A percentile compares a stretch with the other conserved stretches of the same genome.
Conservation (phyloP, 2,888 invertebrate genomes). For the Ophion slaviceki region DNA sequence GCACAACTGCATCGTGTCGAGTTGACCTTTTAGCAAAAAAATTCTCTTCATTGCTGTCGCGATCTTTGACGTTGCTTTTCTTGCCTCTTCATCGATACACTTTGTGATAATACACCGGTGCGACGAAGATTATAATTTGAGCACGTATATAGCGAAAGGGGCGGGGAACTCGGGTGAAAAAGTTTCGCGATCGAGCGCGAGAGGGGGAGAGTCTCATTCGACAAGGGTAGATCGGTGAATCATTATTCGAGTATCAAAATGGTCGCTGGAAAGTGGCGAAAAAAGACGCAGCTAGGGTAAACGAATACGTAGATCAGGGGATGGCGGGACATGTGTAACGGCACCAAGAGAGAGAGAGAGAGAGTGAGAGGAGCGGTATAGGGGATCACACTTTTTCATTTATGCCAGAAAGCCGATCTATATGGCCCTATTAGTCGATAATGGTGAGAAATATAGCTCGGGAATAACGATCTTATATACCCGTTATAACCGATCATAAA, state of each 20-base stretch:
- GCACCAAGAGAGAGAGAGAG: not conserved
- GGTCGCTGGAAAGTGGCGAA: constrained; percentile 5
- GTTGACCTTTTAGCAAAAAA: too few relatives aligned
- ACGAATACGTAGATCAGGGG: too few relatives aligned
- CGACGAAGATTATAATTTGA: constrained; percentile 30
- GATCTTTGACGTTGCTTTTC: constrained; percentile 1
- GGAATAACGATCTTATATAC: constrained; percentile 74
- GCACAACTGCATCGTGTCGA: too few relatives aligned
- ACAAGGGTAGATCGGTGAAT: constrained; percentile 27
- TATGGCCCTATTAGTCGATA: constrained; percentile 77
- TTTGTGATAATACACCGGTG: not conserved
- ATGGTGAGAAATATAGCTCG: constrained; percentile 75
- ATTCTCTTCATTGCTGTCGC: not conserved
- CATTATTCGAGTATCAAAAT: constrained; percentile 51
- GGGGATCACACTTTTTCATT: constrained; percentile 74
- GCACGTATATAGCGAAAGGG: constrained; percentile 10
- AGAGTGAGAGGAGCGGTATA: constrained; percentile 2
- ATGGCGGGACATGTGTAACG: constrained; percentile 11
- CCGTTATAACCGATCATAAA: constrained; percentile 76
- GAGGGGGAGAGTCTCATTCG: not conserved
- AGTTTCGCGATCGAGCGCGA: constrained; percentile 27
- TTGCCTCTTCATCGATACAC: not conserved
- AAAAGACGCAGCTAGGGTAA: not conserved
- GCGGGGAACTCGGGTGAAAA: constrained; percentile 11
- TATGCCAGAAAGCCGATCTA: constrained; percentile 73